A percentile compares a stretch with the other conserved stretches of the same genome.
phyloP scores from a whole-genome alignment of 1,140 invertebrate genomes.

The Neelides sp. region DNA sequence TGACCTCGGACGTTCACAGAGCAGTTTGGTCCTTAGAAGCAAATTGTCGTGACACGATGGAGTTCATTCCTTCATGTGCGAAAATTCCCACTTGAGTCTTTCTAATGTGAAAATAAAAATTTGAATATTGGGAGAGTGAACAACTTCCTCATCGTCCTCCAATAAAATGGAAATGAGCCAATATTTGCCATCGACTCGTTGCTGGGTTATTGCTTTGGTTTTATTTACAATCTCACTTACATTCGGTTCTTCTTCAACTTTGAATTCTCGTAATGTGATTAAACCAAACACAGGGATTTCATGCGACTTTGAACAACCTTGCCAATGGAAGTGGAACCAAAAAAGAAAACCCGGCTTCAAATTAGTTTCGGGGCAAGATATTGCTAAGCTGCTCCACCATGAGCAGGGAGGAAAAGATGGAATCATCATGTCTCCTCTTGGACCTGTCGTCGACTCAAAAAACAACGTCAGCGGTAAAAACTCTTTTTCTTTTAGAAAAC shows the following conservation, averaged over 20 bases:
- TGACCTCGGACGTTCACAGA: too few relatives aligned
- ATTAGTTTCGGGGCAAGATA: constrained; percentile 5
- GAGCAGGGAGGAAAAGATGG: neutral
- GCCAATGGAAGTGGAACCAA: constrained; percentile 21
- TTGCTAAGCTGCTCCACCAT: constrained; percentile 1
- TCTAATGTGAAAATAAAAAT: too few relatives aligned
- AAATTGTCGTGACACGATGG: too few relatives aligned
- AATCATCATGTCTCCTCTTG: neutral
- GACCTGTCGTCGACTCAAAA: constrained; percentile 15
- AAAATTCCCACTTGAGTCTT: too few relatives aligned
- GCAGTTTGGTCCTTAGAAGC: too few relatives aligned
- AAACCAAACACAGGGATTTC: constrained; percentile 14
- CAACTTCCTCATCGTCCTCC: neutral
- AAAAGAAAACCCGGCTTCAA: constrained; percentile 12
- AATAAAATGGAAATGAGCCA: neutral
- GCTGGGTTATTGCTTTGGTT: constrained; percentile 2
- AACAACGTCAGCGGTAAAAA: constrained; percentile 24
- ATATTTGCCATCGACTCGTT: neutral
- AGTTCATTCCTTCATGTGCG: too few relatives aligned
- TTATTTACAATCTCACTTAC: constrained; percentile 3
- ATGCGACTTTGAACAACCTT: constrained; percentile 22
- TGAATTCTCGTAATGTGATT: neutral
- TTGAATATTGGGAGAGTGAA: too few relatives aligned
- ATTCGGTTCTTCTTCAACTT: neutral
- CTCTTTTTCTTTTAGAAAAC: neutral